phyloP scores from a whole-genome alignment of 2,888 invertebrate genomes.

The Hirudinaria manillensis region DNA sequence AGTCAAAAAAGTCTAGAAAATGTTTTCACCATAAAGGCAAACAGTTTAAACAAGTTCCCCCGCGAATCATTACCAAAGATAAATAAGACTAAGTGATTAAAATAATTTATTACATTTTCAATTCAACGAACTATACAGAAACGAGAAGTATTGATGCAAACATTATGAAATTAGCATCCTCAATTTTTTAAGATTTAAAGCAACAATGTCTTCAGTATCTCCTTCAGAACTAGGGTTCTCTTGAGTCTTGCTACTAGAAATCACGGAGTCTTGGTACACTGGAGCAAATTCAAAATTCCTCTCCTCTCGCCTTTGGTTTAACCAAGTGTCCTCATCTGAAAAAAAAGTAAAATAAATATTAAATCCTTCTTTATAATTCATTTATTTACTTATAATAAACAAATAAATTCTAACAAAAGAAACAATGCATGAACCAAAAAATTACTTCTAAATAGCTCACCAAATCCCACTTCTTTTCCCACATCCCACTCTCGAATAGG shows the following conservation, averaged over 20 bases:
- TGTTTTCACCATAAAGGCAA: too few relatives aligned
- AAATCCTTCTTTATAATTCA: too few relatives aligned
- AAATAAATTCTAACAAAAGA: too few relatives aligned
- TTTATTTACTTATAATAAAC: too few relatives aligned
- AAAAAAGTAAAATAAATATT: neutral
- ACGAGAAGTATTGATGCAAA: too few relatives aligned
- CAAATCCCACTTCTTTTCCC: conserved; percentile 32
- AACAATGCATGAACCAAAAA: too few relatives aligned
- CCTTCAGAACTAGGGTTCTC: neutral
- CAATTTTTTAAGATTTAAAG: neutral
- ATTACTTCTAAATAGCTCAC: neutral
- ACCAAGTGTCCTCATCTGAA: conserved; percentile 33
- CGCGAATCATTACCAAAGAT: too few relatives aligned
- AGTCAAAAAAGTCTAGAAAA: too few relatives aligned
- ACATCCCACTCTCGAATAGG: conserved; percentile 40
- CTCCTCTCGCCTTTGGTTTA: conserved; percentile 31
- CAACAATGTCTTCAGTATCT: neutral
- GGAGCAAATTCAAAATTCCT: conserved; percentile 39
- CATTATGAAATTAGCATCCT: neutral
- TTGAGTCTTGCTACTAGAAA: neutral
- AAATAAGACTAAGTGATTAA: too few relatives aligned
- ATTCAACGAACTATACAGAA: too few relatives aligned
- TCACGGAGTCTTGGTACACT: conserved; percentile 21
- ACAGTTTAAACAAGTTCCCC: too few relatives aligned
- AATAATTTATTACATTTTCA: too few relatives aligned